Evolutionary conservation across 2,113 vertebrate genomes (phyloP).

Genomic region (Girardinichthys multiradiatus): DNA sequence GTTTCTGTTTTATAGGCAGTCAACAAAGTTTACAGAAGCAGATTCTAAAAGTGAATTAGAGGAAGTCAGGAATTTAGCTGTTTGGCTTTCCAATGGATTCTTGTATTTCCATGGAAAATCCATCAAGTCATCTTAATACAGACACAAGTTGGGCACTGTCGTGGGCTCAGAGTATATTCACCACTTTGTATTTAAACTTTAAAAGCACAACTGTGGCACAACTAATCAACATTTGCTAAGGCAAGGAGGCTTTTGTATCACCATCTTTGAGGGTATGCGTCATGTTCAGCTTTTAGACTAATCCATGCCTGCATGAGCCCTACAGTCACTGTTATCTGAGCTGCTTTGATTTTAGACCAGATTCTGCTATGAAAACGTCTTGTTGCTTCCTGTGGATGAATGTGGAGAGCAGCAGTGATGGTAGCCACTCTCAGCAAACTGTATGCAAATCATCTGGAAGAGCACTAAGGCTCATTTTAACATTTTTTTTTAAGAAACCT

Average conservation of each 20-base stretch:
- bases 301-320: slow-evolving; percentile 4
- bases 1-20: slow-evolving; percentile 40
- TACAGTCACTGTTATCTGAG: background rate
- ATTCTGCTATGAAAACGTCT: slow-evolving; percentile 10
- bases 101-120: slow-evolving; percentile 2
- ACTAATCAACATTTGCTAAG: background rate
- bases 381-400: background rate
- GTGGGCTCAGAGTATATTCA: background rate
- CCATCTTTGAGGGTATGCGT: background rate
- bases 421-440: background rate
- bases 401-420: background rate
- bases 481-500: background rate
- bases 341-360: slow-evolving; percentile 21
- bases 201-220: background rate
- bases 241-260: background rate
- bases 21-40: slow-evolving; percentile 22
- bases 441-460: too few relatives aligned
- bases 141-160: background rate
- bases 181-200: slow-evolving; percentile 4
- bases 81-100: slow-evolving; percentile 17
- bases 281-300: slow-evolving; percentile 13
- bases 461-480: background rate
- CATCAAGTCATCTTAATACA: slow-evolving; percentile 8
- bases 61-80: slow-evolving; percentile 12
- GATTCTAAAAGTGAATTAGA: slow-evolving; percentile 16